These are phyloP conservation scores for Itoplectis maculator DNA, from an alignment of 2,888 invertebrate genomes.

Conservation along the genomic window DNA sequence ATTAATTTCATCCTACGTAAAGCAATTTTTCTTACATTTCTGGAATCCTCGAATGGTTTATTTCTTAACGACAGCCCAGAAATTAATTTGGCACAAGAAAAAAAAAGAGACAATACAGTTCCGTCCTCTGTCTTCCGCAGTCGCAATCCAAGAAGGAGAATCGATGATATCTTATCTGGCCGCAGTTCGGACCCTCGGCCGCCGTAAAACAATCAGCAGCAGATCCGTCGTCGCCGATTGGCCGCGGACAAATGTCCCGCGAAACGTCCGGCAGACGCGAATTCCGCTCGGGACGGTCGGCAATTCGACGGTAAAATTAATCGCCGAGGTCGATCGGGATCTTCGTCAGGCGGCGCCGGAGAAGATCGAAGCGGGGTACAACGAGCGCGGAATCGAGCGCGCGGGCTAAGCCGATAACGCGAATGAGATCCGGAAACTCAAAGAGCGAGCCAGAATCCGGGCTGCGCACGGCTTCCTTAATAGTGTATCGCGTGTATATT, in stretches of 20 bases:
- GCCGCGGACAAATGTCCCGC: constrained; percentile 47
- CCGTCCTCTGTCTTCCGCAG: background rate
- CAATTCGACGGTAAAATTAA: constrained; percentile 50
- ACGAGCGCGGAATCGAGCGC: background rate
- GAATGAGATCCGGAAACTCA: background rate
- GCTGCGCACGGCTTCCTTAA: background rate
- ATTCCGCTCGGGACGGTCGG: constrained; percentile 54
- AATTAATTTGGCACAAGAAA: background rate
- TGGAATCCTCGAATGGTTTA: background rate
- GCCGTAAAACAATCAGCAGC: background rate
- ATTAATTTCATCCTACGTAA: too few relatives aligned
- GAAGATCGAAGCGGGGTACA: background rate
- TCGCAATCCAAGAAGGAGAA: background rate
- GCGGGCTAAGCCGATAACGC: background rate
- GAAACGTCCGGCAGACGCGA: constrained; percentile 51
- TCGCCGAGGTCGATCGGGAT: background rate
- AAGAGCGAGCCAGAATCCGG: background rate
- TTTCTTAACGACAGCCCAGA: background rate
- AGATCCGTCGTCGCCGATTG: background rate
- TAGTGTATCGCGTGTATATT: background rate
- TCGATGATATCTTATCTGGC: background rate
- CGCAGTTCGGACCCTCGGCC: background rate
- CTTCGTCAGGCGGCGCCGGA: too few relatives aligned
- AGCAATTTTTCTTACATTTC: background rate
- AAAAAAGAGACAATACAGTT: too few relatives aligned